Evolutionary conservation across 2,888 invertebrate genomes (phyloP).

Genomic region (Bellardia pandia): DNA sequence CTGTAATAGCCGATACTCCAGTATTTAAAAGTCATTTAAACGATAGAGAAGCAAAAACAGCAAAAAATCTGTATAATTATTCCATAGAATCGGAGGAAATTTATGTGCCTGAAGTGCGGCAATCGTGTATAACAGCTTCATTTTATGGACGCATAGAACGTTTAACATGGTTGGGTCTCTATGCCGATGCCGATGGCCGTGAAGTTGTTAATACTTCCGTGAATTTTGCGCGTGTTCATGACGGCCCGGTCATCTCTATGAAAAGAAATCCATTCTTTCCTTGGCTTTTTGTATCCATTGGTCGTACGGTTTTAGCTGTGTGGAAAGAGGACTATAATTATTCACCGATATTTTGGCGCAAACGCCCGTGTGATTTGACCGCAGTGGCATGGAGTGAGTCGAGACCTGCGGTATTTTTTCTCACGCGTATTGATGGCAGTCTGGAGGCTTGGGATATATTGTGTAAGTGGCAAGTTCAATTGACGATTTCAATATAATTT

Average conservation of each 20-base stretch:
- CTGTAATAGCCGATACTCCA: conserved; percentile 79
- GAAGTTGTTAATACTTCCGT: conserved; percentile 84
- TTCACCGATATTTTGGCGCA: conserved; percentile 89
- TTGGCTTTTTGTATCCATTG: conserved; percentile 88
- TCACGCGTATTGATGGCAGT: conserved; percentile 89
- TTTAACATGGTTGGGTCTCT: conserved; percentile 88
- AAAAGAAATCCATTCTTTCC: conserved; percentile 87
- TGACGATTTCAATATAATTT: background rate
- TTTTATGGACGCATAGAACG: conserved; percentile 80
- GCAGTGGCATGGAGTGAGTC: conserved; percentile 91
- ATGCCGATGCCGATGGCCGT: conserved; percentile 86
- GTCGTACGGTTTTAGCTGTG: conserved; percentile 90
- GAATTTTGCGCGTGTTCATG: conserved; percentile 86
- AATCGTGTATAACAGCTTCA: conserved; percentile 78
- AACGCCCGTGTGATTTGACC: conserved; percentile 86
- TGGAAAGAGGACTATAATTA: conserved; percentile 89
- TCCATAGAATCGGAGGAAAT: conserved; percentile 72
- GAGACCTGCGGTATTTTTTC: conserved; percentile 89
- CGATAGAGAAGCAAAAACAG: conserved; percentile 60
- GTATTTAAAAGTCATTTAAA: conserved; percentile 74
- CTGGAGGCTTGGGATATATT: conserved; percentile 93
- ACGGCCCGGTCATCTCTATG: conserved; percentile 88
- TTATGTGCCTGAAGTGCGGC: conserved; percentile 76
- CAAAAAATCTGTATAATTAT: conserved; percentile 76
- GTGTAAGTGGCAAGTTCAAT: conserved; percentile 73